Conservation (phyloP, 1,140 invertebrate species). For the Pseudomyrmex dendroicus region DNA sequence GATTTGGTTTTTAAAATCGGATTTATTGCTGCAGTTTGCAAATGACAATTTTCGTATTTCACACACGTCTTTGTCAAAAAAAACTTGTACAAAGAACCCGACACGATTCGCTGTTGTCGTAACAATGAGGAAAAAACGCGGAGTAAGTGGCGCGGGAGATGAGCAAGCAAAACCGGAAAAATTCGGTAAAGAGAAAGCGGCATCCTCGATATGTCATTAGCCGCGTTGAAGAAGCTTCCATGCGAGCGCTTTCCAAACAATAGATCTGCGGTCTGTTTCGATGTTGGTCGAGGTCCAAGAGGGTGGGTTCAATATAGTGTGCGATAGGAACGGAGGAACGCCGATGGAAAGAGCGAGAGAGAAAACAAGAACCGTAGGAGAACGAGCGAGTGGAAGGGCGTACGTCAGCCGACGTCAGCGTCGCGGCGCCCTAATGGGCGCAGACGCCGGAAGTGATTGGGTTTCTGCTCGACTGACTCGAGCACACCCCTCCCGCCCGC, state of each 20-base stretch:
- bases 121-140: conserved; percentile 60
- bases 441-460: conserved; percentile 86
- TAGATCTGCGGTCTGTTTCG: conserved; percentile 83
- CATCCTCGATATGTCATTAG: conserved; percentile 78
- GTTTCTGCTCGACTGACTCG: conserved; percentile 85
- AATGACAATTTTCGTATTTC: conserved; percentile 9
- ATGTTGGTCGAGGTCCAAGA: conserved; percentile 74
- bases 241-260: conserved; percentile 83
- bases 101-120: conserved; percentile 50
- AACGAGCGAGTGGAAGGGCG: conserved; percentile 73
- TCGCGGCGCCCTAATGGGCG: conserved; percentile 85
- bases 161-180: conserved; percentile 19
- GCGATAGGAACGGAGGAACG: conserved; percentile 52
- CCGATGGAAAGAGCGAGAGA: conserved; percentile 25
- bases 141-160: conserved; percentile 22
- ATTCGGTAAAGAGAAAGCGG: conserved; percentile 49
- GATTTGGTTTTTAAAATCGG: no score
- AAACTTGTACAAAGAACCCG: background rate
- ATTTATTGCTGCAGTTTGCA: background rate
- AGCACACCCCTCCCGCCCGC: conserved; percentile 75
- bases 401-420: conserved; percentile 85
- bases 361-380: conserved; percentile 44
- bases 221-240: conserved; percentile 75
- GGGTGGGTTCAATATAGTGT: conserved; percentile 65
- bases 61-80: background rate